Percentiles rank a stretch among this genome's conserved stretches.
Conservation (phyloP, 2,797 vertebrate species). For the Gymnoscopelus microlampas region DNA sequence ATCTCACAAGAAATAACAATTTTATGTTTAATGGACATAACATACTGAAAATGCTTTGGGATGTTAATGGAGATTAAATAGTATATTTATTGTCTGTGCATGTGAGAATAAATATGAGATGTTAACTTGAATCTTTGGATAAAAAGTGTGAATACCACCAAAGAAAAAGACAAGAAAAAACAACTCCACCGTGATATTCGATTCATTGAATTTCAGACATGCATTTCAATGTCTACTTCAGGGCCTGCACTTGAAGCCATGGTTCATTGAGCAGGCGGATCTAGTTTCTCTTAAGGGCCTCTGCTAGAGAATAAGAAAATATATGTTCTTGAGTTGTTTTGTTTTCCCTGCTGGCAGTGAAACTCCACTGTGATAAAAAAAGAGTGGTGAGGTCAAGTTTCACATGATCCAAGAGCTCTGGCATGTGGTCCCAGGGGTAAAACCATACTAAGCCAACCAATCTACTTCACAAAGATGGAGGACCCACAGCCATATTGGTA, state of each 20-base stretch:
- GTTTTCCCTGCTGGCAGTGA: constrained; percentile 50
- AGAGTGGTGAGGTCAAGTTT: constrained; percentile 64
- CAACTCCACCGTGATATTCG: no score
- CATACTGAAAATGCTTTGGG: no score
- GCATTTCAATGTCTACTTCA: no score
- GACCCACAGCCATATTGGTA: constrained; percentile 43
- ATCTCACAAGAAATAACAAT: background rate
- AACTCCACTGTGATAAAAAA: constrained; percentile 51
- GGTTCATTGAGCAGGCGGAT: background rate
- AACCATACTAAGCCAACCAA: constrained; percentile 41
- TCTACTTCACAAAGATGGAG: constrained; percentile 40
- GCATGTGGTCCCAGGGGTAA: constrained; percentile 72
- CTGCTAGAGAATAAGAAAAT: constrained; percentile 5
- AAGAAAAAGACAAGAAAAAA: no score
- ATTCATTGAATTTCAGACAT: no score
- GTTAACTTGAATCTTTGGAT: no score
- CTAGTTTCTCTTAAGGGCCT: background rate
- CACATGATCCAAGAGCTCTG: constrained; percentile 77
- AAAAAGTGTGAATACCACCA: no score
- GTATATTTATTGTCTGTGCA: no score
- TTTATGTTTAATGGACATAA: background rate
- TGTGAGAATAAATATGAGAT: no score
- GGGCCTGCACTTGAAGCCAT: background rate
- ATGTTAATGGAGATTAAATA: no score
- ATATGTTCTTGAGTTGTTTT: constrained; percentile 19